Conservation (phyloP, 2,888 invertebrate species). For the Caradrina clavipalpis region DNA sequence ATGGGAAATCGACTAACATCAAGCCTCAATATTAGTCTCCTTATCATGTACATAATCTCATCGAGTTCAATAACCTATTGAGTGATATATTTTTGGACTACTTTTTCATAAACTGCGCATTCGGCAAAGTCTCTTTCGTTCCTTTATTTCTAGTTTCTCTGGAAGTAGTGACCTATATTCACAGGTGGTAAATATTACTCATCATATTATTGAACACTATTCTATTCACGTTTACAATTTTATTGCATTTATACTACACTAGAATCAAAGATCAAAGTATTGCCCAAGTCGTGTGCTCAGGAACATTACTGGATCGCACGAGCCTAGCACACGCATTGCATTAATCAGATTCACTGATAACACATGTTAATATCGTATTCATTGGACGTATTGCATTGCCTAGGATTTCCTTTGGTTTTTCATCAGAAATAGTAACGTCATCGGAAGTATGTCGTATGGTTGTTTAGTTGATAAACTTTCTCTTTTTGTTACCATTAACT, state of each 20-base stretch:
- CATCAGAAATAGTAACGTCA: slow-evolving; percentile 23
- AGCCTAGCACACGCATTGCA: slow-evolving; percentile 50
- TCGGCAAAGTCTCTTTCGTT: too few relatives aligned
- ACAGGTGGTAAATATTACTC: not conserved
- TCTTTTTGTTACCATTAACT: not conserved
- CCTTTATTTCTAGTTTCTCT: not conserved
- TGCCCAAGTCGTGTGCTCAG: slow-evolving; percentile 35
- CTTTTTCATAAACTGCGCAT: too few relatives aligned
- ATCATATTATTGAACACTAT: slow-evolving; percentile 9
- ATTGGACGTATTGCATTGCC: slow-evolving; percentile 27
- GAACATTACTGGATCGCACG: slow-evolving; percentile 51
- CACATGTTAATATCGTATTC: slow-evolving; percentile 45
- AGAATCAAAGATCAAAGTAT: slow-evolving; percentile 44
- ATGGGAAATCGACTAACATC: too few relatives aligned
- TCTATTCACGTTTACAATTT: slow-evolving; percentile 26
- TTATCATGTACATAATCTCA: too few relatives aligned
- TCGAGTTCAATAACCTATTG: too few relatives aligned
- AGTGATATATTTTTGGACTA: too few relatives aligned
- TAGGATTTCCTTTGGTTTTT: slow-evolving; percentile 28
- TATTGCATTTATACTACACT: slow-evolving; percentile 25
- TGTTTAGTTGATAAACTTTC: not conserved
- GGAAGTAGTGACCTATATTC: not conserved
- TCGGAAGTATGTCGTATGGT: not conserved
- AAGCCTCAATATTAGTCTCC: too few relatives aligned
- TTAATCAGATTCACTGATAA: slow-evolving; percentile 59